Percentiles rank a stretch among this genome's conserved stretches.
phyloP scores from a whole-genome alignment of 2,113 vertebrate genomes.

The Sceloporus tristichus region DNA sequence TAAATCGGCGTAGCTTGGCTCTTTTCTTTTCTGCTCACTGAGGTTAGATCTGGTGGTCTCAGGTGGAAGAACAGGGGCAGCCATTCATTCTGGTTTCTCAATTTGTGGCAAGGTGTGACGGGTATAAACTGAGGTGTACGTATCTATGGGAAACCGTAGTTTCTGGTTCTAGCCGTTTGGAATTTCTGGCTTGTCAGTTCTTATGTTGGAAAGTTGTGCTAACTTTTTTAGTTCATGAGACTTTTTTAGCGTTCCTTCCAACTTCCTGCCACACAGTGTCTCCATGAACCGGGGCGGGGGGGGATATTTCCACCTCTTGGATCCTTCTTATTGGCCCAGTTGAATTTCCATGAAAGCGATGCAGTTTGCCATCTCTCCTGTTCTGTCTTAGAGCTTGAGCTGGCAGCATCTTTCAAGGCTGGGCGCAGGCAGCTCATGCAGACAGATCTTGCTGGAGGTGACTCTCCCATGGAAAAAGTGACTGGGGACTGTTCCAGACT shows the following conservation, averaged over 20 bases:
- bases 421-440: not conserved
- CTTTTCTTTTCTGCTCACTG: no score
- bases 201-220: no score
- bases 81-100: no score
- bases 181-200: no score
- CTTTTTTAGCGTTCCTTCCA: not conserved
- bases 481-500: no score
- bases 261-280: not conserved
- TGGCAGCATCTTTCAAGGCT: not conserved
- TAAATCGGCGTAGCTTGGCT: no score
- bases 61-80: no score
- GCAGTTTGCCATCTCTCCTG: not conserved
- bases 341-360: not conserved
- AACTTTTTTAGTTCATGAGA: no score
- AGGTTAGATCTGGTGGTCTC: no score
- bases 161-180: no score
- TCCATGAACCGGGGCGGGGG: not conserved
- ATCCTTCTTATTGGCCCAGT: not conserved
- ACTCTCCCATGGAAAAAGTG: not conserved
- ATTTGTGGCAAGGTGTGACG: not conserved
- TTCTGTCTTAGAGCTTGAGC: not conserved
- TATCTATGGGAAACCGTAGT: no score
- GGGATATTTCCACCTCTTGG: not conserved
- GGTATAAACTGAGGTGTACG: no score
- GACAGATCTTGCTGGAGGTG: not conserved